Percentiles rank a stretch among this genome's conserved stretches.
Evolutionary conservation across 2,888 invertebrate species (phyloP).

Genomic region (Perizoma flavofasciatum): DNA sequence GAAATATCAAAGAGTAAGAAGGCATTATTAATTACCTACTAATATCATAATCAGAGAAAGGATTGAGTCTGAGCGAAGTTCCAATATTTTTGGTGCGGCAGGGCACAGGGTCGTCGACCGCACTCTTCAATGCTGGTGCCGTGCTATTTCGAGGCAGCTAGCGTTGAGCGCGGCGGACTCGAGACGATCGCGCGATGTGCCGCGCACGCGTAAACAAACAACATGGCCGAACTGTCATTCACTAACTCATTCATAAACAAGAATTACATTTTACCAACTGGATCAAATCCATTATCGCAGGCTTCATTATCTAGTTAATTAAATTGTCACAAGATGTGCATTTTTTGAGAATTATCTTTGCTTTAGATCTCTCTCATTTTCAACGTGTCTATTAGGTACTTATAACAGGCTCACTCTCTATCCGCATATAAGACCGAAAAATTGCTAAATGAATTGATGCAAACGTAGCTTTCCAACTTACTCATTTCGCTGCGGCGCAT

Average conservation of each 20-base stretch:
- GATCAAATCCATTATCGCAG: constrained; percentile 61
- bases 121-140: constrained; percentile 71
- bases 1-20: too few species aligned
- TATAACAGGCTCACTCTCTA: neutral
- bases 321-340: constrained; percentile 10
- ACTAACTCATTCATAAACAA: constrained; percentile 81
- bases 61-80: constrained; percentile 68
- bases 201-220: constrained; percentile 79
- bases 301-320: constrained; percentile 4
- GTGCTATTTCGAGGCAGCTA: constrained; percentile 80
- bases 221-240: constrained; percentile 81
- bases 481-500: too few species aligned
- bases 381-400: neutral
- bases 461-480: too few species aligned
- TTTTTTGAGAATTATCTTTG: neutral
- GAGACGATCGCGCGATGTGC: constrained; percentile 64
- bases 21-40: neutral
- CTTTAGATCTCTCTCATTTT: neutral
- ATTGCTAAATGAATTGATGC: too few species aligned
- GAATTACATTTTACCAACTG: constrained; percentile 75
- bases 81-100: constrained; percentile 78
- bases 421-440: too few species aligned
- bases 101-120: constrained; percentile 79
- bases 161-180: constrained; percentile 66
- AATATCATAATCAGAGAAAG: constrained; percentile 57